Conservation (phyloP, 2,113 vertebrate species). For the Pardalotus punctatus region DNA sequence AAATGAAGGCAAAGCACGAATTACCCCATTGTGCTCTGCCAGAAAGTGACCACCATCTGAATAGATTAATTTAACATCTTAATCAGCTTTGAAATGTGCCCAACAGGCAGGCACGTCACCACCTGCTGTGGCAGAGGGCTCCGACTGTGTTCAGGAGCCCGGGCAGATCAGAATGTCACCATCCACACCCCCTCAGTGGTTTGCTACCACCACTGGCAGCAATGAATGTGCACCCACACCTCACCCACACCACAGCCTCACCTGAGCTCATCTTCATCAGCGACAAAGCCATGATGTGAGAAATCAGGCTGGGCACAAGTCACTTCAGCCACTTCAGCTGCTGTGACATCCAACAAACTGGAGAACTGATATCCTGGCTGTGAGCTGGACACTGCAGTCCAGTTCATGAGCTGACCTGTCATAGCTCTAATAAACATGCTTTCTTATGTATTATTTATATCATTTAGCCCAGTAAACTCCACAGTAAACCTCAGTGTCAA, state of each 20-base stretch:
- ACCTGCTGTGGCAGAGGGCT: not conserved
- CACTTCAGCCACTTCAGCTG: not conserved
- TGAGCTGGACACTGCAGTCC: not conserved
- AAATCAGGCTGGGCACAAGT: not conserved
- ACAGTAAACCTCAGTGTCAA: not conserved
- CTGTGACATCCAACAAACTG: not conserved
- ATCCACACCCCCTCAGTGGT: not conserved
- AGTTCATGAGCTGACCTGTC: not conserved
- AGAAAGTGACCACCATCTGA: not conserved
- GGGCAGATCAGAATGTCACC: not conserved
- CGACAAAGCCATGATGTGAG: not conserved
- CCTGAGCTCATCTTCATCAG: not conserved
- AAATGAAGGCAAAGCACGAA: not conserved
- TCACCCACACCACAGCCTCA: not conserved
- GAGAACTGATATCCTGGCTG: not conserved
- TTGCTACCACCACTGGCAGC: not conserved
- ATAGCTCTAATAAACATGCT: not conserved
- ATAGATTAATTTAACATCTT: not conserved
- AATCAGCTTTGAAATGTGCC: not conserved
- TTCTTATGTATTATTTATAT: not conserved
- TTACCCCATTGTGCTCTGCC: not conserved
- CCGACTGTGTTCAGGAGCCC: not conserved
- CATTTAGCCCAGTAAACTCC: not conserved
- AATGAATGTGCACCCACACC: accelerated
- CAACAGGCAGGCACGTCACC: not conserved